These are phyloP conservation scores for Ferdinandea cuprea DNA, from an alignment of 2,888 invertebrate genomes.

Conservation along the genomic window DNA sequence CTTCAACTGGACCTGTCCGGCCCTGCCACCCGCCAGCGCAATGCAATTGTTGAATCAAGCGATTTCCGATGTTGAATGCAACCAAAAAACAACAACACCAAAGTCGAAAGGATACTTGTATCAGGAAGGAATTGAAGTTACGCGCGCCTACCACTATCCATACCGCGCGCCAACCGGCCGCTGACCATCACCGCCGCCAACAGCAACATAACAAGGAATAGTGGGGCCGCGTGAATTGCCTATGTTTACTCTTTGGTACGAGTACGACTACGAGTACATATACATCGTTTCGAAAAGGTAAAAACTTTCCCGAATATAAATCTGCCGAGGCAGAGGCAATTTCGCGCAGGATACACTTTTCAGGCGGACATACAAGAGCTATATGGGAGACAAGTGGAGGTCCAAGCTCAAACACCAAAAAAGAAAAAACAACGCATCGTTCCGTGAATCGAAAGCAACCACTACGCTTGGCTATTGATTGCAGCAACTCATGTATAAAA, in stretches of 20 bases:
- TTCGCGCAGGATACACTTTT: conserved; percentile 70
- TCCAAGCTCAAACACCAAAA: too few relatives aligned
- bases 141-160: conserved; percentile 49
- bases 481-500: conserved; percentile 81
- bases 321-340: conserved; percentile 61
- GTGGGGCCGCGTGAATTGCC: conserved; percentile 49
- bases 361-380: conserved; percentile 29
- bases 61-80: conserved; percentile 66
- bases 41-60: conserved; percentile 70
- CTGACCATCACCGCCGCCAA: conserved; percentile 18
- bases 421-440: conserved; percentile 11
- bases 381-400: not conserved
- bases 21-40: conserved; percentile 1
- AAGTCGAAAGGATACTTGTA: conserved; percentile 52
- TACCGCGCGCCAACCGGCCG: too few relatives aligned
- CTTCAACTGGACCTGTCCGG: conserved; percentile 42
- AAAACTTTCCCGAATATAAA: conserved; percentile 66
- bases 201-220: conserved; percentile 65
- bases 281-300: conserved; percentile 55
- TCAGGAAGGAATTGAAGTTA: conserved; percentile 41
- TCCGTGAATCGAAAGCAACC: conserved; percentile 52
- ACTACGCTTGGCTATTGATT: conserved; percentile 75
- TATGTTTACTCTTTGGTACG: conserved; percentile 55
- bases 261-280: too few relatives aligned
- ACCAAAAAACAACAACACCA: conserved; percentile 74